Base-by-base conservation (phyloP, 2,113 vertebrate genomes). In the Oenanthe oenanthe region DNA sequence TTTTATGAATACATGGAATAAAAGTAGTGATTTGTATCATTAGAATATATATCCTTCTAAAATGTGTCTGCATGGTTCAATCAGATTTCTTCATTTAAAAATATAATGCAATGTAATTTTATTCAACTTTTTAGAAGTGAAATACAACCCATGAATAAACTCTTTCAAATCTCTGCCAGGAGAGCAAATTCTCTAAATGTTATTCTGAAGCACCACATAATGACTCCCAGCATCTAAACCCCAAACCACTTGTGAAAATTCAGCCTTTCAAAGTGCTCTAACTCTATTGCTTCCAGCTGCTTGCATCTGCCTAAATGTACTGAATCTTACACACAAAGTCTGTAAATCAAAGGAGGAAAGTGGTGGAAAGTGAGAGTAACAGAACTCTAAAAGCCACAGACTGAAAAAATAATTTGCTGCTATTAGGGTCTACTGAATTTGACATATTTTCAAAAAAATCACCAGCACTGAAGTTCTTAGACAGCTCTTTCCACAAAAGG, bases 211-310 rank as follows among this genome's bases (percentile, higher is more conserved):
- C 75, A 92, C 71, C 70, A 93, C 80, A 97, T 97, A 97, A 97
- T 93, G 96, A 86, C 36, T 96, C 82, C 96, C 95, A 89, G 96
- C 58, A 96, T 96, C 94, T 78, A 97, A 97, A 92, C 87, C 95
- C 91, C 92, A 97, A 97, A 94, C 93, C 93, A 95, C 95, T 97
- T 96, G 96, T 97, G 97, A 97, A 98, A 97, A 97, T 94, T 93
- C 93, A 96, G 87, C 74, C 86, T 97, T 97, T 96, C 79, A 94
- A 96, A 97, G 85, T 89, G 92, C 92, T 91, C 75, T 88, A 80
- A 75, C 85, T 94, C 94, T 97, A 96, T 97, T 96, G 91, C 95
- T 98, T 97, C 95, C 96, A 98, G 95, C 97, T 98, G 97, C 92
- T 93, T 96, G 40, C 89, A 81, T 97, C 92, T 97, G 92, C 91